A percentile compares a stretch with the other conserved stretches of the same genome.
Evolutionary conservation across 2,113 vertebrate genomes (phyloP).

Genomic region (Podarcis muralis): DNA sequence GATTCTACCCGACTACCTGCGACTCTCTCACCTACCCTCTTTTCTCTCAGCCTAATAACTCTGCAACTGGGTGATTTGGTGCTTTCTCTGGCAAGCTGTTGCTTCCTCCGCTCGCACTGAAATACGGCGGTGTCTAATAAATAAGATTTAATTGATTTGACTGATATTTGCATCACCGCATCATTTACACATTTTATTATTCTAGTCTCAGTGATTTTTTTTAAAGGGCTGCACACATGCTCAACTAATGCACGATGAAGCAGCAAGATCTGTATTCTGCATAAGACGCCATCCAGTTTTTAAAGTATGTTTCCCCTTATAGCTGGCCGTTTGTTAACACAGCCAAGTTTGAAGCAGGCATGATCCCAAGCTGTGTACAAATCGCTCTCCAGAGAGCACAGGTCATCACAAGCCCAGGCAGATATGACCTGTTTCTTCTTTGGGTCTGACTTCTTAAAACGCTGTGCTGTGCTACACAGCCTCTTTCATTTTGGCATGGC

Average conservation of each 20-base stretch:
- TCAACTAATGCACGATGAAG: not conserved
- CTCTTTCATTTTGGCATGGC: constrained; percentile 4
- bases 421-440: not conserved
- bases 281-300: not conserved
- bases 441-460: constrained; percentile 11
- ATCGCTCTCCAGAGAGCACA: not conserved
- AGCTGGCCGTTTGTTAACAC: constrained; percentile 20
- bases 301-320: not conserved
- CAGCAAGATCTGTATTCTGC: not conserved
- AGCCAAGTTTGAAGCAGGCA: not conserved
- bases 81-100: not conserved
- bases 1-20: not conserved
- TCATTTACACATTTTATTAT: not conserved
- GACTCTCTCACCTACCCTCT: not conserved
- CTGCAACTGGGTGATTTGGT: too few relatives aligned
- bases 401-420: not conserved
- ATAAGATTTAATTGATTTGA: not conserved
- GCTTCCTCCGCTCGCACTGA: not conserved
- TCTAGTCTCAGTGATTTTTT: not conserved
- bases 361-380: not conserved
- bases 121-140: not conserved
- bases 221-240: not conserved
- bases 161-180: not conserved
- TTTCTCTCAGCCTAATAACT: not conserved
- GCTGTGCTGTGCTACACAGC: constrained; percentile 15